Percentiles rank a stretch among this genome's conserved stretches.
phyloP scores from a whole-genome alignment of 2,888 invertebrate genomes.

The Dioctria linearis region DNA sequence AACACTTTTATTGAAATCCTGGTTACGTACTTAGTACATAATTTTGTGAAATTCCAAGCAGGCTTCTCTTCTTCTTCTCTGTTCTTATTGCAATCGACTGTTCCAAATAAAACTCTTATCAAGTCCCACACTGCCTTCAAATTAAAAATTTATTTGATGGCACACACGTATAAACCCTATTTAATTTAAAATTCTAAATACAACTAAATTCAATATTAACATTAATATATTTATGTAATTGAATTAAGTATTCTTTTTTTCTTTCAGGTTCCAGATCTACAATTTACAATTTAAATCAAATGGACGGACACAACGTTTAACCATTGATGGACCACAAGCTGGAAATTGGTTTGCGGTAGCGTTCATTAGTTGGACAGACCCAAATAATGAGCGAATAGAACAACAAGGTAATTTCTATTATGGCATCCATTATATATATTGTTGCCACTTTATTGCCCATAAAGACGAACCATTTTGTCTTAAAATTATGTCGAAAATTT shows the following conservation, averaged over 20 bases:
- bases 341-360: slow-evolving; percentile 87
- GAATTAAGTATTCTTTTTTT: background rate
- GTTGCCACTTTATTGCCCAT: slow-evolving; percentile 3
- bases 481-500: slow-evolving; percentile 43
- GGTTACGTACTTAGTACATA: too few species aligned
- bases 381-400: slow-evolving; percentile 79
- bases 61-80: too few species aligned
- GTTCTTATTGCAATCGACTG: too few species aligned
- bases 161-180: too few species aligned
- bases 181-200: background rate
- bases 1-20: too few species aligned
- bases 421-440: slow-evolving; percentile 2
- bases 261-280: slow-evolving; percentile 72
- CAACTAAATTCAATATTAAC: slow-evolving; percentile 58
- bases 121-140: too few species aligned
- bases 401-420: slow-evolving; percentile 78
- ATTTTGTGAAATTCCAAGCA: too few species aligned
- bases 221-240: too few species aligned
- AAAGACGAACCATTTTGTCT: slow-evolving; percentile 1
- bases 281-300: slow-evolving; percentile 77
- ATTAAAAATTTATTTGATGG: too few species aligned
- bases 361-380: slow-evolving; percentile 84
- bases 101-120: too few species aligned
- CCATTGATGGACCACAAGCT: slow-evolving; percentile 78
- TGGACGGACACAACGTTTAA: slow-evolving; percentile 75